Conservation (phyloP, 2,113 vertebrate species). For the Rhea americana region DNA sequence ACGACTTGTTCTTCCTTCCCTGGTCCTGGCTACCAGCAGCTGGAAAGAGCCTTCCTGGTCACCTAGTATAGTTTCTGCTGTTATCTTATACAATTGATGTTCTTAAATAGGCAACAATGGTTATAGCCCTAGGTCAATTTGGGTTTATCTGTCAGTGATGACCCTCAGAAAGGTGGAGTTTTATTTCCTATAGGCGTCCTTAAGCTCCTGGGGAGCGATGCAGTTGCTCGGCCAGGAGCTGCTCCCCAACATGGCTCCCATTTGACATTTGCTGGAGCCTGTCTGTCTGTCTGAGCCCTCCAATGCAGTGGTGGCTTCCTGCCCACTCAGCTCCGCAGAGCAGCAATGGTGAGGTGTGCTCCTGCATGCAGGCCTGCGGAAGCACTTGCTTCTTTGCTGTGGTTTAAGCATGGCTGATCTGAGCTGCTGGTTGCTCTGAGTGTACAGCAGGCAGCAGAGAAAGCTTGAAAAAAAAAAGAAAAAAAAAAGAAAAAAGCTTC, state of each 20-base stretch:
- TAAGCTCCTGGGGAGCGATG: not conserved
- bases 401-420: fast-evolving
- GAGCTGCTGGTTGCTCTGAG: not conserved
- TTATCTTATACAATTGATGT: fast-evolving
- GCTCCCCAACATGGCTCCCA: not conserved
- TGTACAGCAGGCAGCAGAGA: fast-evolving
- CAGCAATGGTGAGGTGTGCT: not conserved
- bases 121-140: not conserved
- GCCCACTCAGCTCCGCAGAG: not conserved
- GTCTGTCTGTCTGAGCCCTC: not conserved
- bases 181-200: not conserved
- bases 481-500: too few relatives aligned
- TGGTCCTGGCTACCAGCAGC: not conserved
- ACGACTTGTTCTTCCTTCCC: not conserved
- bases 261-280: not conserved
- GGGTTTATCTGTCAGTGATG: not conserved
- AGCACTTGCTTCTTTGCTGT: not conserved
- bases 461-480: not conserved
- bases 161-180: not conserved
- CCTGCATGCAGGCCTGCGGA: fast-evolving
- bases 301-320: not conserved
- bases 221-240: not conserved
- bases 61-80: not conserved
- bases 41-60: fast-evolving
- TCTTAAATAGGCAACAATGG: fast-evolving